Evolutionary conservation across 2,888 invertebrate genomes (phyloP), one percentile per base, ranked within the genome.

Genomic region (Muscina levida): DNA sequence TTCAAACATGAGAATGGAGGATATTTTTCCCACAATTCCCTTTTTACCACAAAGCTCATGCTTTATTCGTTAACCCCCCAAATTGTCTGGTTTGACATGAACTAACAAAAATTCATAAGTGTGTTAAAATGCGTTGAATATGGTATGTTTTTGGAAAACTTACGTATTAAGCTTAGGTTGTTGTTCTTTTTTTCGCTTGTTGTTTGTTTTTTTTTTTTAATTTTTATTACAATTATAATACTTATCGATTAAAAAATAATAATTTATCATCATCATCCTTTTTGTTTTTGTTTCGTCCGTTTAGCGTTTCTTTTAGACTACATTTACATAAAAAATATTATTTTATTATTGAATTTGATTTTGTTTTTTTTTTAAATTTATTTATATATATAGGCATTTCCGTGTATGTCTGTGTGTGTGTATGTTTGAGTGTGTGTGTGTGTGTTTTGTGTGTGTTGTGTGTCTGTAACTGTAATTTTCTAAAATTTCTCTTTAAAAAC

Each of bases 211-310:
- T 48, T 66, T 66, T 39, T 62, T 78, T 82, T 59, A 65, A 78
- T 84, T 84, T 84, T 84, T 82, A 82, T 84, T 83, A 84, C 79
- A 83, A 84, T 83, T 82, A 83, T 84, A 83, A 82, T 84, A 83
- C 84, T 84, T 84, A 84, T 79, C 53, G 71, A 67, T 76, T 67
- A 82, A 77, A 74, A 81, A 77, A 71, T 67, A 70, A 71, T 72
- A 71, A 62, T 77, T 80, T 81, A 72, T 80, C 57, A 73, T 76
- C 31, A 59, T 59, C 10, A 31, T 59, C 31, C 37, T 26, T 59
- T 59, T 62, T 42, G 62, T 62, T 26, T 31, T 13, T 62, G 39
- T 39, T 42, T 42, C 19, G 8, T 51, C 5, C 5, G 59, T 19
- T 39, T 39, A 19, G 17, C 26, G 57, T 62, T 68, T 62, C 72